Conservation (phyloP, 2,888 invertebrate species). For the Drosophila vallismaia region DNA sequence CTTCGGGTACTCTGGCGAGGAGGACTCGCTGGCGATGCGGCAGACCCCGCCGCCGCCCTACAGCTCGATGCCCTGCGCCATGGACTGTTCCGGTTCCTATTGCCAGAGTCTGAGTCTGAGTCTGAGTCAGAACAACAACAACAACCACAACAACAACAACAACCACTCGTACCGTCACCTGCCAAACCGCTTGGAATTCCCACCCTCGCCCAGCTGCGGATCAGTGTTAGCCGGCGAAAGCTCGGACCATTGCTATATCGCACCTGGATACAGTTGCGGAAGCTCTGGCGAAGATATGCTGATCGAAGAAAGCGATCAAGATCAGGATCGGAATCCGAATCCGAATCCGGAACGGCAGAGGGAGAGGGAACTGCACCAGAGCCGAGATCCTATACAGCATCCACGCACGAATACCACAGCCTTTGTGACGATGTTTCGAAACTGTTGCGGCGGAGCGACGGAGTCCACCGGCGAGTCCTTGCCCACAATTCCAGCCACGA, state of each 20-base stretch:
- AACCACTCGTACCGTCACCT: conserved; percentile 30
- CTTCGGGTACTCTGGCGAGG: conserved; percentile 35
- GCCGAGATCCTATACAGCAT: conserved; percentile 10
- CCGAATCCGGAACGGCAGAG: conserved; percentile 14
- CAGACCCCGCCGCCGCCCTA: conserved; percentile 68
- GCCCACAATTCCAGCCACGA: conserved; percentile 26
- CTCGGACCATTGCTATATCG: conserved; percentile 56
- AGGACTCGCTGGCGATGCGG: conserved; percentile 47
- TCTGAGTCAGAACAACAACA: no score
- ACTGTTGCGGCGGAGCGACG: conserved; percentile 74
- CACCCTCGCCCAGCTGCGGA: conserved; percentile 34
- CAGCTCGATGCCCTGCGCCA: conserved; percentile 55
- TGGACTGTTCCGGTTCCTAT: conserved; percentile 58
- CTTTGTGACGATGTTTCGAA: conserved; percentile 77
- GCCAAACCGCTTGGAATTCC: conserved; percentile 28
- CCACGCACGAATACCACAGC: conserved; percentile 33
- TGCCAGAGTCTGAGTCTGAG: conserved; percentile 27
- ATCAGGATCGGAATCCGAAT: conserved; percentile 13
- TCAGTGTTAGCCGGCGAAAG: conserved; percentile 39
- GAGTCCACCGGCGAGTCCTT: conserved; percentile 62
- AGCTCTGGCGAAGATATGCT: conserved; percentile 74
- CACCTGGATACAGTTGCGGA: conserved; percentile 78
- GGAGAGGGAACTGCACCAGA: neutral
- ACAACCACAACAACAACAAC: conserved; percentile 50
- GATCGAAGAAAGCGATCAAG: conserved; percentile 67